Base-by-base conservation (phyloP, 1,140 invertebrate genomes). In the Andrena cerasifolii region DNA sequence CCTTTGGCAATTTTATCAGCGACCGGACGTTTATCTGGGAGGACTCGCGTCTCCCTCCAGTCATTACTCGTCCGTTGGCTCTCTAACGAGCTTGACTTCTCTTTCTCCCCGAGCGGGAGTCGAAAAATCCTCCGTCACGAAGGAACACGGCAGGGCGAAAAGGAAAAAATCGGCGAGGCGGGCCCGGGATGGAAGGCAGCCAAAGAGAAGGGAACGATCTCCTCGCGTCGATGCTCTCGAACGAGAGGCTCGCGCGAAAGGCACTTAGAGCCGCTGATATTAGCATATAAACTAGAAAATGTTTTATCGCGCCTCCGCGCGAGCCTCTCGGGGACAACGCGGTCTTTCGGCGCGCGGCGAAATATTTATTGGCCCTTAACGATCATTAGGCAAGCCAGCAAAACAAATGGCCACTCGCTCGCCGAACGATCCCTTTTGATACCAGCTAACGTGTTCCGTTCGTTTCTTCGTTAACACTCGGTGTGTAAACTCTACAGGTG, bases 311-410 rank as follows among this genome's bases (percentile, higher is more conserved):
- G 47, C 26, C 53, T 47, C 10, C 24, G 18, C 26, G 63, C 80
- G 59, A 56, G 18, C 26, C 49, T 36, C 51, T 51, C 54, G 53
- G 10, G 61, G 43, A 28, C 51, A 16, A 31, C 51, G 45, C 49
- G 16, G 26, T 36, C 31, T 24, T 36, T 65, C 31, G 33, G 26
- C 51, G 61, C 33, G 47, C 18, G 2, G 59, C 49, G 43, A 79
- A 78, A 83, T 86, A 87, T 85, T 86, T 86, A 85, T 88, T 71
- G 77, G 58, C 72, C 43, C 73, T 85, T 85, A 82, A 86, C 78
- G 65, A 84, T 87, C 79, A 71, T 87, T 85, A 87, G 74, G 74
- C 66, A 74, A 43, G 47, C 43, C 68, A 45, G 66, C n/a, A 74
- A 79, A 82, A 73, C 78, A 71, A 78, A 79, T 81, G 72, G 65